Evolutionary conservation across 2,113 vertebrate genomes (phyloP), one percentile per base, ranked within the genome.

Genomic region (Spheniscus mendiculus): DNA sequence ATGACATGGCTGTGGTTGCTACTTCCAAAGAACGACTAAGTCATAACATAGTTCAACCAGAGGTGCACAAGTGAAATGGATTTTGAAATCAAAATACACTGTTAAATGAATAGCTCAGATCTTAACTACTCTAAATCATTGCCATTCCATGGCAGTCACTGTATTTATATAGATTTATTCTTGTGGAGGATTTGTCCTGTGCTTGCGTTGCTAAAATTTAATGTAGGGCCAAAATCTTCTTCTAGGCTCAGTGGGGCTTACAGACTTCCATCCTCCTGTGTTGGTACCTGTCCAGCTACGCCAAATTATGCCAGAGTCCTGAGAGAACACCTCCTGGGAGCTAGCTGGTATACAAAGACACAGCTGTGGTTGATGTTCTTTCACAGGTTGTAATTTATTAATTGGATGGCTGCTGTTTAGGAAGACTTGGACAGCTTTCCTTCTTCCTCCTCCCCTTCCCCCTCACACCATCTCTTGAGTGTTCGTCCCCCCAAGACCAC

Each of bases 11-110:
- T 94, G 27, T 38, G 49, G 58, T 55, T 93, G 44, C 78, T 83
- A 32, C 71, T 91, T 91, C 58, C 58, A 90, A 85, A 83, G 62
- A 83, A 72, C 69, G 66, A 83, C 53, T 83, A 80, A 76, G 58
- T 58, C 45, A 58, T 65, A 65, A 61, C 27, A 29, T 8, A 61
- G 38, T 73, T 96, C 38, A 89, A 91, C 40, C 85, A 80, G 55
- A 94, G 76, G 44, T 63, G 29, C 85, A 47, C 22, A 27, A 89
- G 23, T 88, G 59, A 83, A 91, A 73, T 45, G 61, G 65, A 61
- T 78, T 93, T 93, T 89, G 47, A 84, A 94, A 82, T 76, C 36
- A 82, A 93, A 96, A 93, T 67, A 65, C 38, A 22, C 32, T 50
- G 8, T 52, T 82, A 71, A 82, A 80, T 62, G 3, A 90, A 42